A percentile compares a stretch with the other conserved stretches of the same genome.
phyloP scores from a whole-genome alignment of 1,140 invertebrate species.

The Rhyzopertha dominica region DNA sequence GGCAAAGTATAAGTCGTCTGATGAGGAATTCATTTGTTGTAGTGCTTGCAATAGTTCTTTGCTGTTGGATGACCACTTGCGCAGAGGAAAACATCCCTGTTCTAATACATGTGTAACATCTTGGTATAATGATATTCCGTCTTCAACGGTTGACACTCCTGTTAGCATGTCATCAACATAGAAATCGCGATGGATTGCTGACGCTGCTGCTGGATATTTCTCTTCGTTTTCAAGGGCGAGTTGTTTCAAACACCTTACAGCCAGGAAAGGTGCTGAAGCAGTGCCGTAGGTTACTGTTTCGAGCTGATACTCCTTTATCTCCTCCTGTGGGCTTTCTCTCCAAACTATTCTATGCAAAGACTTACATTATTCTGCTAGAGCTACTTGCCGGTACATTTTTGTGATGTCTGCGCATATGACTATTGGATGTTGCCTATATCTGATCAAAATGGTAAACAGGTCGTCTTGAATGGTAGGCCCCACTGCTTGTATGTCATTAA shows the following conservation, averaged over 20 bases:
- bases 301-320: conserved; percentile 25
- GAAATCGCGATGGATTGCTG: conserved; percentile 38
- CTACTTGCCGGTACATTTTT: conserved; percentile 45
- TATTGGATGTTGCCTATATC: conserved; percentile 32
- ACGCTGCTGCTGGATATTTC: conserved; percentile 25
- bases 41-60: conserved; percentile 8
- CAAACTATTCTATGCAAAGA: conserved; percentile 42
- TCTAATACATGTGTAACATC: conserved; percentile 24
- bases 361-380: conserved; percentile 29
- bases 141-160: conserved; percentile 30
- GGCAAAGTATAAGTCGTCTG: conserved; percentile 18
- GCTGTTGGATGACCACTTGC: conserved; percentile 33
- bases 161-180: conserved; percentile 49
- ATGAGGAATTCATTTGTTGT: conserved; percentile 16
- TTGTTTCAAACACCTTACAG: conserved; percentile 36
- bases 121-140: conserved; percentile 14
- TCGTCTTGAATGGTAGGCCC: conserved; percentile 37
- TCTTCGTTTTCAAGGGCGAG: conserved; percentile 25
- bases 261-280: conserved; percentile 35
- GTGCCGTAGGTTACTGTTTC: conserved; percentile 41
- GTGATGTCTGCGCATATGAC: conserved; percentile 41
- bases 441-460: conserved; percentile 32
- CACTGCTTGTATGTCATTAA: conserved; percentile 29
- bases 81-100: conserved; percentile 22
- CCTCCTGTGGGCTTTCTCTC: conserved; percentile 23